Evolutionary conservation across 2,113 vertebrate species (phyloP).

Genomic region (Penelope pileata): DNA sequence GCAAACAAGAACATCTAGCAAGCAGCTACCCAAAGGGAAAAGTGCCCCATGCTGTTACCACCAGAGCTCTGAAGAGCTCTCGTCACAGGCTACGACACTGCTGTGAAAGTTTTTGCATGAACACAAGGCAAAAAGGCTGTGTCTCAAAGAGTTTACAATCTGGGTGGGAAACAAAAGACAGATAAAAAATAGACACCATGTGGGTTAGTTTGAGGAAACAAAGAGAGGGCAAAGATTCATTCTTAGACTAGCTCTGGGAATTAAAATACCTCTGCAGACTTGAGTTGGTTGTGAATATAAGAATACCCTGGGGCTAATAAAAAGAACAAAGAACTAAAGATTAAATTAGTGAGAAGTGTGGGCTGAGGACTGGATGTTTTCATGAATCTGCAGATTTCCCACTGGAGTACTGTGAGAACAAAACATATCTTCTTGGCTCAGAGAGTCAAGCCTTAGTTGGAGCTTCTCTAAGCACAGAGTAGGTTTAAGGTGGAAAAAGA

Average conservation of each 20-base stretch:
- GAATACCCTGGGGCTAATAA: not conserved
- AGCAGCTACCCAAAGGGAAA: not conserved
- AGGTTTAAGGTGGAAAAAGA: not conserved
- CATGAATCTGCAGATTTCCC: conserved; percentile 44
- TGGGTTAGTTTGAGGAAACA: not conserved
- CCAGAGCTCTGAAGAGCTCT: not conserved
- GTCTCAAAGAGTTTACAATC: not conserved
- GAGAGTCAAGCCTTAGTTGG: not conserved
- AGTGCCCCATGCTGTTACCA: not conserved
- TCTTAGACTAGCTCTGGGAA: not conserved
- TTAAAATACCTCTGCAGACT: conserved; percentile 7
- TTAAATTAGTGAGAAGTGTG: conserved; percentile 10
- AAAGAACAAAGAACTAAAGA: conserved; percentile 43
- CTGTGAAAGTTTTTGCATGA: not conserved
- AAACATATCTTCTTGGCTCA: conserved; percentile 16
- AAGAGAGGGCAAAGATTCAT: not conserved
- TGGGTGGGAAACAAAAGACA: not conserved
- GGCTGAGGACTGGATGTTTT: not conserved
- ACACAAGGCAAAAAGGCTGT: not conserved
- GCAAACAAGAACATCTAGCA: not conserved
- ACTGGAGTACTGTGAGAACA: conserved; percentile 14
- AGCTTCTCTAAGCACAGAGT: not conserved
- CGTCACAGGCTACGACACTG: rapidly evolving
- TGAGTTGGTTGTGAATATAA: not conserved
- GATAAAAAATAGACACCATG: conserved; percentile 5